A percentile compares a stretch with the other conserved stretches of the same genome.
Evolutionary conservation across 2,113 vertebrate species (phyloP).

Genomic region (Tupaia tana): DNA sequence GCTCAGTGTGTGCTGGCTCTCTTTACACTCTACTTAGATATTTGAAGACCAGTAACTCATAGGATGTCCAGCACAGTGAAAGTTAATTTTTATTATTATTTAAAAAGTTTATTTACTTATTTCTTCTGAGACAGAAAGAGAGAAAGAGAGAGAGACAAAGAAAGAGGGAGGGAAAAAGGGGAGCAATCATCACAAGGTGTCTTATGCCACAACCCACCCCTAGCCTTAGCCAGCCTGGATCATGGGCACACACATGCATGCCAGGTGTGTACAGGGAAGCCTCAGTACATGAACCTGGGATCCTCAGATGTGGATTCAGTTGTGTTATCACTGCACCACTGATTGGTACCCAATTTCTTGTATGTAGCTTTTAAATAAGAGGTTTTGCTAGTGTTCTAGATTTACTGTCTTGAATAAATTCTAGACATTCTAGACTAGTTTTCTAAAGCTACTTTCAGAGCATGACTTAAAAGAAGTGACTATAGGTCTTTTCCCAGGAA

Average conservation of each 20-base stretch:
- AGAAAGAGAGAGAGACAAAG: no score
- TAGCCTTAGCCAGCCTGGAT: no score
- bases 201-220: no score
- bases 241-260: no score
- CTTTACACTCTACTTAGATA: neutral
- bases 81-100: neutral
- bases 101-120: no score
- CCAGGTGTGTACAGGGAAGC: no score
- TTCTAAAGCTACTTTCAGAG: neutral
- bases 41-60: neutral
- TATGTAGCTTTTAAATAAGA: neutral
- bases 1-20: neutral
- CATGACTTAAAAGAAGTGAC: neutral
- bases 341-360: neutral
- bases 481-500: neutral
- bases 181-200: no score
- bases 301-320: no score
- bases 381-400: neutral
- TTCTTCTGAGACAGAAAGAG: no score
- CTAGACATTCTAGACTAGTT: neutral
- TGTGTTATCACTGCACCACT: no score
- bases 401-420: neutral
- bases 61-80: neutral
- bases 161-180: no score
- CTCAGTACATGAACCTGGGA: no score